Base-by-base conservation (phyloP, 2,797 vertebrate species). In the Buceros bicornis region DNA sequence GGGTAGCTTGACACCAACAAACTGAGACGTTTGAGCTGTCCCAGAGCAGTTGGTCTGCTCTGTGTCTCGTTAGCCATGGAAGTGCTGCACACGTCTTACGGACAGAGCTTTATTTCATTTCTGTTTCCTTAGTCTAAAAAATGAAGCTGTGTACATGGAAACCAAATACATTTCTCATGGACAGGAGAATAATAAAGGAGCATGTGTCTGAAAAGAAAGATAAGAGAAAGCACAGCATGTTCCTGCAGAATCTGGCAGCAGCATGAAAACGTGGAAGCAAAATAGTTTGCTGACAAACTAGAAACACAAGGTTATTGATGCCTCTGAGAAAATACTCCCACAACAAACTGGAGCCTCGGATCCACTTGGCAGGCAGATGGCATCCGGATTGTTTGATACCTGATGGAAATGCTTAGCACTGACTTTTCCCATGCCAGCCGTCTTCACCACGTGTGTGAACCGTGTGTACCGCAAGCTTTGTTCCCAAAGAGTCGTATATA, bases 191-290 rank as follows among this genome's bases (percentile, higher is more conserved):
- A 85, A 94, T 67, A 65, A 78, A 93, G 78, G 76, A 93, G 50
- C 71, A 24, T 13, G 42, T 95, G 64, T 81, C 67, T 80, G 90
- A 90, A 94, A 90, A 87, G 78, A 67, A 90, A 87, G 90, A 80
- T 80, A 94, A 90, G 89, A 80, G 60, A 72, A 67, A 80, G 73
- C 73, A 84, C 61, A 87, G 74, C 33, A 7, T 67, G 90, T 82
- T 86, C 92, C 83, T 77, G 67, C 54, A 82, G 43, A 92, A 94
- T 97, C 95, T 96, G 97, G 93, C 95, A 79, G 84, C 84, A 97
- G 96, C 83, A 96, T 74, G 97, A 80, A 87, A 88, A 87, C 6
- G 77, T 78, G 79, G 93, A 97, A 95, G 87, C 56, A 96, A 93
- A 62, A 64, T 61, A 93, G 80, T 93, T 80, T 82, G 90, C 90